A percentile compares a stretch with the other conserved stretches of the same genome.
These are phyloP conservation scores for Papio anubis DNA, from an alignment of 2,113 vertebrate species.

Conservation along the genomic window DNA sequence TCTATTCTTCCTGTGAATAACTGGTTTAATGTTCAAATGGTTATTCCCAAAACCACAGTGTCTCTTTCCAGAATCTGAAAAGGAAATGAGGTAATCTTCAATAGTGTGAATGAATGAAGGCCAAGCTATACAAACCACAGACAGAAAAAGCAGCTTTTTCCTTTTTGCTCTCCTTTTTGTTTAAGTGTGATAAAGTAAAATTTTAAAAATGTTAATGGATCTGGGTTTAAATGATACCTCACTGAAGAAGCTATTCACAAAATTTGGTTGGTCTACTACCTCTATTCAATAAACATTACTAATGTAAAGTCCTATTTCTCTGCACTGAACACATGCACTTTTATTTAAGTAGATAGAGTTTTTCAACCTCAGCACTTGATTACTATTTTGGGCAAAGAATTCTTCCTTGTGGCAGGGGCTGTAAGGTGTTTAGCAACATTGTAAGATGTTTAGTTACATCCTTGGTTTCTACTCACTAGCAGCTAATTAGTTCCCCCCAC, in stretches of 20 bases:
- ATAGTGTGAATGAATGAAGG: neutral
- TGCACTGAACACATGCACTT: neutral
- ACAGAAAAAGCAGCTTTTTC: neutral
- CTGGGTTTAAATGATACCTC: neutral
- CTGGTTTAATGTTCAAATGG: neutral
- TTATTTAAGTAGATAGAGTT: neutral
- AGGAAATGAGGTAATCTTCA: neutral
- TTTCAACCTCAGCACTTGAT: neutral
- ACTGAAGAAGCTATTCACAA: neutral
- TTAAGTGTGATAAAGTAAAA: neutral
- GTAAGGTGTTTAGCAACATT: neutral
- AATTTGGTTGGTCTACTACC: neutral
- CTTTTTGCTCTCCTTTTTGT: neutral
- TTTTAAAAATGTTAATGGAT: neutral
- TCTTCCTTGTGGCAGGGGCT: neutral
- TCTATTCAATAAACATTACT: neutral
- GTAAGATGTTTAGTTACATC: neutral
- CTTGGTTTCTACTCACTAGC: neutral
- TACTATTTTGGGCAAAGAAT: neutral
- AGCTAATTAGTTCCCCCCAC: neutral
- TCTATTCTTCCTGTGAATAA: neutral
- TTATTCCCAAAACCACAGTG: neutral
- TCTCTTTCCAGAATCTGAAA: neutral
- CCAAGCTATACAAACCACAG: neutral
- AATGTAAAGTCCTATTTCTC: neutral